Percentiles rank a stretch among this genome's conserved stretches.
phyloP scores from a whole-genome alignment of 2,113 vertebrate species.

The Tupaia chinensis region DNA sequence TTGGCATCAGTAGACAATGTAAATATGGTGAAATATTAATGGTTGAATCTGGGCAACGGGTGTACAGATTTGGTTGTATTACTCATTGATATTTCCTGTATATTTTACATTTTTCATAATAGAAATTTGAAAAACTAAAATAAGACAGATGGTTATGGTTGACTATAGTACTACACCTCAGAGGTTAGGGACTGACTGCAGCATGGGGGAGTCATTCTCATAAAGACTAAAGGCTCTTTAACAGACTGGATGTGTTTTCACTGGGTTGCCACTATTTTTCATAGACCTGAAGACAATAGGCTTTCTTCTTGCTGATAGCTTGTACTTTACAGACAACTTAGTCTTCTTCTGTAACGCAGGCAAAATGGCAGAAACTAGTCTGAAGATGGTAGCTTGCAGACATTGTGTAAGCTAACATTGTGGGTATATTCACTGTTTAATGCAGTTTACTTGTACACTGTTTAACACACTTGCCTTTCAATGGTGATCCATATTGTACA shows the following conservation, averaged over 20 bases:
- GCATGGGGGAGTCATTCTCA: rapidly evolving
- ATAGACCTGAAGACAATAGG: not conserved
- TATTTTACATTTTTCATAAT: not conserved
- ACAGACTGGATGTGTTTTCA: not conserved
- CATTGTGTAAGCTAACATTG: not conserved
- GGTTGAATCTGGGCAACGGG: not conserved
- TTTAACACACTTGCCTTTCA: not conserved
- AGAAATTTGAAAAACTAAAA: not conserved
- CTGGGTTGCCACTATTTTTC: not conserved
- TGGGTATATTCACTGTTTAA: too few species aligned
- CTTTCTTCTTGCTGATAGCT: not conserved
- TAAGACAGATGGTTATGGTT: not conserved
- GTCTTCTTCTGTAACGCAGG: not conserved
- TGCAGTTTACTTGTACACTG: not conserved
- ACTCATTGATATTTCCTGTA: not conserved
- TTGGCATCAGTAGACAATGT: not conserved
- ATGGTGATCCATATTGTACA: not conserved
- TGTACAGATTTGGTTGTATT: not conserved
- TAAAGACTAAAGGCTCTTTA: not conserved
- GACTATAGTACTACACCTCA: not conserved
- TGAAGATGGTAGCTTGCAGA: not conserved
- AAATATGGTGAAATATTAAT: not conserved
- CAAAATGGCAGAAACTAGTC: not conserved
- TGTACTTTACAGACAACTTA: not conserved
- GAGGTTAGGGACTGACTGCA: not conserved